Evolutionary conservation across 2,113 vertebrate genomes (phyloP).

Genomic region (Crotalus horridus): DNA sequence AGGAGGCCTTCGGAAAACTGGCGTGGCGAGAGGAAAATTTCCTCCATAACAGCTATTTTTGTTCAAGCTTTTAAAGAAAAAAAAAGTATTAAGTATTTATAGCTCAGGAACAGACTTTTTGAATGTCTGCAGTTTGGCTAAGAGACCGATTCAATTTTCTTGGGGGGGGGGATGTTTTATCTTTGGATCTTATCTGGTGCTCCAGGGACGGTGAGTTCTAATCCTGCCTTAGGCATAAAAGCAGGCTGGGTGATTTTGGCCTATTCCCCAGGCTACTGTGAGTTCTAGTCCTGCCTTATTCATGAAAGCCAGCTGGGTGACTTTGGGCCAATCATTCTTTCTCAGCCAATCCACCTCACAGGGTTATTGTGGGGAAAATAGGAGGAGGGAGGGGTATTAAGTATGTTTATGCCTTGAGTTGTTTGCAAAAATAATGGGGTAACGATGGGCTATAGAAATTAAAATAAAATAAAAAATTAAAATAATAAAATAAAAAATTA

Average conservation of each 20-base stretch:
- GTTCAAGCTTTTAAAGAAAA: conserved; percentile 12
- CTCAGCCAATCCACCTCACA: too few relatives aligned
- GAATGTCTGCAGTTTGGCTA: not conserved
- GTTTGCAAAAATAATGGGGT: too few relatives aligned
- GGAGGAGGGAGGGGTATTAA: too few relatives aligned
- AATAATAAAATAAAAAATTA: too few relatives aligned
- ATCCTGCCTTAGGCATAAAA: not conserved
- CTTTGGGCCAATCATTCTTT: too few relatives aligned
- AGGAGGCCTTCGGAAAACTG: conserved; percentile 32
- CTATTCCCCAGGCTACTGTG: too few relatives aligned
- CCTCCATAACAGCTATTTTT: conserved; percentile 52
- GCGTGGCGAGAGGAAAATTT: not conserved
- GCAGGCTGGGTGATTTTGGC: not conserved
- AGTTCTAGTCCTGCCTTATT: too few relatives aligned
- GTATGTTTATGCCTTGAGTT: too few relatives aligned
- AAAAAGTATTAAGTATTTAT: not conserved
- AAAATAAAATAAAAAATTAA: too few relatives aligned
- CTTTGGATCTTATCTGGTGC: not conserved
- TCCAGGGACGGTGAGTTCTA: not conserved
- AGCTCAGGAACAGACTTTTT: not conserved
- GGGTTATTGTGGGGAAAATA: too few relatives aligned
- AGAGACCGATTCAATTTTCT: not conserved
- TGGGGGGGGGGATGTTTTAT: not conserved
- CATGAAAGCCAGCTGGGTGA: too few relatives aligned
- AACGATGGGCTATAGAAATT: too few relatives aligned